Conservation (phyloP, 1,140 invertebrate species). For the Ctenoplectra terminalis region DNA sequence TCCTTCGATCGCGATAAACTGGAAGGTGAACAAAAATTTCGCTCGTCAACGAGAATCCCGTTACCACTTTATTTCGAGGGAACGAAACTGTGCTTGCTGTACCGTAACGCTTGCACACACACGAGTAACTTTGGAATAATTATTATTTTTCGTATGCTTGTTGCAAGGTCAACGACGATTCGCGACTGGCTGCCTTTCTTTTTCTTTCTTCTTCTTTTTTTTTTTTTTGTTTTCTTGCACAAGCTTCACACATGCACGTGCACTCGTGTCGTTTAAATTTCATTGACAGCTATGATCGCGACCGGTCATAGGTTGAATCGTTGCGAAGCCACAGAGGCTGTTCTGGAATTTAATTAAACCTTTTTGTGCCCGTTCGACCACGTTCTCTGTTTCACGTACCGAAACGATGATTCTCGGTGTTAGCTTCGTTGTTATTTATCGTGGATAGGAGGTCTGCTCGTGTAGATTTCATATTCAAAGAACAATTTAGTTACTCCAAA, state of each 20-base stretch:
- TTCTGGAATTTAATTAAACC: neutral
- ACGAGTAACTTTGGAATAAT: neutral
- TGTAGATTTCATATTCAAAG: neutral
- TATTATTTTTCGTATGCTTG: constrained; percentile 11
- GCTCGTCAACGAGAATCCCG: constrained; percentile 16
- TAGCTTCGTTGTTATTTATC: neutral
- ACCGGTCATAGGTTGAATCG: neutral
- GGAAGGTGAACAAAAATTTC: constrained; percentile 25
- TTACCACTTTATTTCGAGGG: constrained; percentile 20
- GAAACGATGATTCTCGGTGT: too few relatives aligned
- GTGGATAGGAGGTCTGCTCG: neutral
- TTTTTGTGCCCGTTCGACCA: neutral
- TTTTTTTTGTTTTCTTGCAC: neutral
- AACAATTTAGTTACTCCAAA: constrained; percentile 10
- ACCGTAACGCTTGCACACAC: constrained; percentile 5
- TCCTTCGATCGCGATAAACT: constrained; percentile 53
- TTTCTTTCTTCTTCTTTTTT: neutral
- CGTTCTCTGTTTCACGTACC: too few relatives aligned
- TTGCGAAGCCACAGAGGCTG: neutral
- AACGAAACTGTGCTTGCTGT: constrained; percentile 26
- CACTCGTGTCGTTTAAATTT: neutral
- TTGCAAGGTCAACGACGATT: constrained; percentile 25
- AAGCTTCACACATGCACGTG: neutral
- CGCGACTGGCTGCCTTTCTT: neutral
- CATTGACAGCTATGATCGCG: neutral